phyloP scores from a whole-genome alignment of 2,113 vertebrate species.

The Neolamprologus ventralis region DNA sequence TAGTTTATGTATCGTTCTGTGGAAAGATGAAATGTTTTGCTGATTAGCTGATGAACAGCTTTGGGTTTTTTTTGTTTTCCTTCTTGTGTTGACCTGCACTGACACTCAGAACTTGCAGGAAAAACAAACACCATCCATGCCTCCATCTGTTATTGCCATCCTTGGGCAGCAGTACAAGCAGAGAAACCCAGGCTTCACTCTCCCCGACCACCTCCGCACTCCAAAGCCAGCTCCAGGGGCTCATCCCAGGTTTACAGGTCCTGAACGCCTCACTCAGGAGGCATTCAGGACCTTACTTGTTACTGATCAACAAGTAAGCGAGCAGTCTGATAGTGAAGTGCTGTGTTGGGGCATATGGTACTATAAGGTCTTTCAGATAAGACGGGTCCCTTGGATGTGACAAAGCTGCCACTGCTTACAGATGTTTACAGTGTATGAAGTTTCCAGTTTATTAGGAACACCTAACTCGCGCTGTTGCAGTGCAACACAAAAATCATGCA shows the following conservation, averaged over 20 bases:
- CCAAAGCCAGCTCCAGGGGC: not conserved
- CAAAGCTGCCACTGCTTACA: not conserved
- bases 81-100: not conserved
- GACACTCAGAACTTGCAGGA: not conserved
- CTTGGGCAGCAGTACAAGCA: not conserved
- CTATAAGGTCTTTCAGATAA: not conserved
- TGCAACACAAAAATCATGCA: not conserved
- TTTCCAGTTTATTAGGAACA: not conserved
- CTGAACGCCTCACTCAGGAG: not conserved
- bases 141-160: not conserved
- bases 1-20: not conserved
- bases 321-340: not conserved
- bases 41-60: not conserved
- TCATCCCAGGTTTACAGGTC: not conserved
- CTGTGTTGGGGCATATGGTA: not conserved
- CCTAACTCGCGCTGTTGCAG: not conserved
- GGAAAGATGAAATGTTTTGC: not conserved
- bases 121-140: not conserved
- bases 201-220: not conserved
- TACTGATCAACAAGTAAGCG: not conserved
- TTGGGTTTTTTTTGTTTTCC: fast-evolving
- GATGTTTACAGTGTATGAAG: not conserved
- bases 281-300: not conserved
- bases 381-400: not conserved
- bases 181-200: not conserved